Base-by-base conservation (phyloP, 2,888 invertebrate species). In the Odontomyia ornata region DNA sequence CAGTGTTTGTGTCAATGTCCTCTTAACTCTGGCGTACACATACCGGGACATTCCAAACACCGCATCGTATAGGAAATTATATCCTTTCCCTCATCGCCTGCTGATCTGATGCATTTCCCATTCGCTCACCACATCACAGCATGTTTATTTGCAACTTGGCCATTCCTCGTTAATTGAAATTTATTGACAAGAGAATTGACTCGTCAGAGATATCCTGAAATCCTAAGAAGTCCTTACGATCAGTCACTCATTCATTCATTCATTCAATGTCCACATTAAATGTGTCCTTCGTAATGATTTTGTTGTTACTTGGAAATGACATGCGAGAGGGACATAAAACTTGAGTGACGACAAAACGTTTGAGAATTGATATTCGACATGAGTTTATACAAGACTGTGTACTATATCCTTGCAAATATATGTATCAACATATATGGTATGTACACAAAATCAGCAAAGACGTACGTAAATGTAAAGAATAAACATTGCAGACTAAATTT, bases 111-210 rank as follows among this genome's bases (percentile, higher is more conserved):
- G 18, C 25, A 25, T 25, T n/a, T 18, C 57, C 25, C 57, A 60
- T 23, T 60, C 57, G 13, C 25, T 36, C 36, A 18, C 5, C 46
- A 21, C 67, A 18, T 67, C n/a, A n/a, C 43, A 67, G 21, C 15
- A 67, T 67, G 30, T 36, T 36, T 67, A 67, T 46, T 36, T 27
- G 27, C 67, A 69, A 71, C 52, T 52, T 52, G 52, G 2, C 52
- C 52, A 18, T 52, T 18, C 7, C 52, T 36, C 25, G 0, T 73
- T 77, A 69, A 77, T 77, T 75, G 71, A 77, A 75, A 56, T 43
- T 71, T 75, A 77, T 77, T 77, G 75, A 69, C 71, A 77, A 65
- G 69, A 57, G 62, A 77, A 71, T 67, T 64, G 46, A 76, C 43
- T 62, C 47, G 28, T 52, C 23, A 60, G 36, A n/a, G n/a, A 23